Conservation (phyloP, 1,140 invertebrate genomes). For the Anastrepha ludens region DNA sequence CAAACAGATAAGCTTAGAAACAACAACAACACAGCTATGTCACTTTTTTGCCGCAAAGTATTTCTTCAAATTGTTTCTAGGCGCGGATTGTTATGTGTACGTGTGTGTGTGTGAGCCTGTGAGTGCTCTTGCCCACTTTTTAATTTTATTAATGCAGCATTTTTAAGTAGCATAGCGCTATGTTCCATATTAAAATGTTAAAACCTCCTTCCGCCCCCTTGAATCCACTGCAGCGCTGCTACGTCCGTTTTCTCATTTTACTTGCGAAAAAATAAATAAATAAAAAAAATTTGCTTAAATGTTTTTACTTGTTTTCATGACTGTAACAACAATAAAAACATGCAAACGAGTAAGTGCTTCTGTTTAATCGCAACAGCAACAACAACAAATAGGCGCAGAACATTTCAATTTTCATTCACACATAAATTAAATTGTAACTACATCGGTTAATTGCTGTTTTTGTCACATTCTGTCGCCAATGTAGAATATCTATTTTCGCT, state of each 20-base stretch:
- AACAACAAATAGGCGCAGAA: neutral
- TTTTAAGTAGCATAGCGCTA: slow-evolving; percentile 5
- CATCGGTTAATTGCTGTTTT: slow-evolving; percentile 41
- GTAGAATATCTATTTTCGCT: neutral
- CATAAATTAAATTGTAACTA: slow-evolving; percentile 49
- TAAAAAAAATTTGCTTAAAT: slow-evolving; percentile 22
- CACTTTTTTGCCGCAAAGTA: slow-evolving; percentile 16
- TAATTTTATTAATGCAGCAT: neutral
- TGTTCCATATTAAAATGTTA: too few species aligned
- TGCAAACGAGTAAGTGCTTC: too few species aligned
- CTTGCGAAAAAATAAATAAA: neutral
- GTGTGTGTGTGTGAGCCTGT: neutral
- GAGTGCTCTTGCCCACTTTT: neutral
- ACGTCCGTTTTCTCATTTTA: neutral
- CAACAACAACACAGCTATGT: neutral
- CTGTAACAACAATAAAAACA: slow-evolving; percentile 3
- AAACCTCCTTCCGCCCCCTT: neutral
- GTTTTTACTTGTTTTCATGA: neutral
- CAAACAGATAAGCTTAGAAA: neutral
- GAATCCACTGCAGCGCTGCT: neutral
- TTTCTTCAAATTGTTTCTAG: neutral
- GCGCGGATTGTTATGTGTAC: neutral
- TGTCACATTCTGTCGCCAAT: neutral
- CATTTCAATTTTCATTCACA: slow-evolving; percentile 48
- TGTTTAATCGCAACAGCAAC: neutral